phyloP scores from a whole-genome alignment of 1,140 invertebrate genomes.

The Drosophila persimilis region DNA sequence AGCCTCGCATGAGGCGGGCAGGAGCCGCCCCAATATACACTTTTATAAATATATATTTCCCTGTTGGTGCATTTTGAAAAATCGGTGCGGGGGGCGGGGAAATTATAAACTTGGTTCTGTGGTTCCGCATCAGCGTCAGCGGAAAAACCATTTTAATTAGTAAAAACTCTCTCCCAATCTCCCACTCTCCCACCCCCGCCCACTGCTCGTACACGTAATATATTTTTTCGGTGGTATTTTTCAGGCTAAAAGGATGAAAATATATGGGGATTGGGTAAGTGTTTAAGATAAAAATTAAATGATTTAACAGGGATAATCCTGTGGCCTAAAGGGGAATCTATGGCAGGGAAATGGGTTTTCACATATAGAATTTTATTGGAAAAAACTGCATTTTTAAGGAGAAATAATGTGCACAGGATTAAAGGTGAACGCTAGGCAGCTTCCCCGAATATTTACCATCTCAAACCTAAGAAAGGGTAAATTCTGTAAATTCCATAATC shows the following conservation, averaged over 20 bases:
- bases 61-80: slow-evolving; percentile 49
- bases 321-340: no score
- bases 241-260: no score
- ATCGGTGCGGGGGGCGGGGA: slow-evolving; percentile 56
- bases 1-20: slow-evolving; percentile 50
- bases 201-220: slow-evolving; percentile 63
- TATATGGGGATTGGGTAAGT: no score
- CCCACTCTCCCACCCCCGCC: slow-evolving; percentile 7
- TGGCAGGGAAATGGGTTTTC: no score
- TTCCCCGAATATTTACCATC: not conserved
- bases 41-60: slow-evolving; percentile 37
- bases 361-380: no score
- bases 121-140: slow-evolving; percentile 40
- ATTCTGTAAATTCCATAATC: not conserved
- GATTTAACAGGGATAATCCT: no score
- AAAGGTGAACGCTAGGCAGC: no score
- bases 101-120: slow-evolving; percentile 45
- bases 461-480: not conserved
- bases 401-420: no score
- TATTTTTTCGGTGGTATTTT: slow-evolving; percentile 23
- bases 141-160: slow-evolving; percentile 78
- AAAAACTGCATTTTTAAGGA: no score
- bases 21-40: slow-evolving; percentile 47
- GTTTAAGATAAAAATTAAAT: no score
- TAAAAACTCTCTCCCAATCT: slow-evolving; percentile 25